These are phyloP conservation scores for Heterodera filipjevi DNA, from an alignment of 2,888 invertebrate genomes.

Conservation along the genomic window DNA sequence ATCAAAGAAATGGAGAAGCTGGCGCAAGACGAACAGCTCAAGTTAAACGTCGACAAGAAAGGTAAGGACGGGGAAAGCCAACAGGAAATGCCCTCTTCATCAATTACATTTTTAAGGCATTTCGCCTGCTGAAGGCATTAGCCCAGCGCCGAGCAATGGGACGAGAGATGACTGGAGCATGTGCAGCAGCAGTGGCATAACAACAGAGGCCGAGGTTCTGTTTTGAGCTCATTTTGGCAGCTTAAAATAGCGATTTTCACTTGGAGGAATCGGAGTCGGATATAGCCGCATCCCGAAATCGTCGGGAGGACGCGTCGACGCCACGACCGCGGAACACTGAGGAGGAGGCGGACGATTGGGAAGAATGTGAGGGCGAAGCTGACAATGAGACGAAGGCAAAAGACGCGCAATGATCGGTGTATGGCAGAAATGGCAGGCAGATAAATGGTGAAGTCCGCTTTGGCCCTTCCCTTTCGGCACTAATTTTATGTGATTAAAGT, in stretches of 20 bases:
- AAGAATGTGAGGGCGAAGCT: slow-evolving; percentile 36
- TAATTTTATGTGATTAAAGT: neutral
- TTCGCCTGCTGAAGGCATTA: slow-evolving; percentile 5
- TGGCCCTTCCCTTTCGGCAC: no score
- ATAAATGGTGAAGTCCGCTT: neutral
- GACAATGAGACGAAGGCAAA: slow-evolving; percentile 13
- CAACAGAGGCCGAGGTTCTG: slow-evolving; percentile 26
- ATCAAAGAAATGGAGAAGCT: slow-evolving; percentile 56
- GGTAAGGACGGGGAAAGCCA: slow-evolving; percentile 11
- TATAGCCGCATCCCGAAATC: neutral
- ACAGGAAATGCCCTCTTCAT: neutral
- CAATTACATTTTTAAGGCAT: neutral
- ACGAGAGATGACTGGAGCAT: slow-evolving; percentile 47
- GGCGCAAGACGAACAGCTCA: slow-evolving; percentile 30
- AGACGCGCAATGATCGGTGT: neutral
- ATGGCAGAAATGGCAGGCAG: neutral
- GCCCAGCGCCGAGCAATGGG: slow-evolving; percentile 39
- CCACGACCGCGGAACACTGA: slow-evolving; percentile 40
- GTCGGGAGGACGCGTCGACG: slow-evolving; percentile 20
- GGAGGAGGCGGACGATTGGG: slow-evolving; percentile 40
- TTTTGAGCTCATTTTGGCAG: neutral
- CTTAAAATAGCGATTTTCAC: neutral
- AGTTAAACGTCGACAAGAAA: slow-evolving; percentile 44
- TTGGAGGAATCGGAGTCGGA: slow-evolving; percentile 18
- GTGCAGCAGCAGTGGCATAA: slow-evolving; percentile 41